Base-by-base conservation (phyloP, 23 tunicate genomes). In the Styela clava region DNA sequence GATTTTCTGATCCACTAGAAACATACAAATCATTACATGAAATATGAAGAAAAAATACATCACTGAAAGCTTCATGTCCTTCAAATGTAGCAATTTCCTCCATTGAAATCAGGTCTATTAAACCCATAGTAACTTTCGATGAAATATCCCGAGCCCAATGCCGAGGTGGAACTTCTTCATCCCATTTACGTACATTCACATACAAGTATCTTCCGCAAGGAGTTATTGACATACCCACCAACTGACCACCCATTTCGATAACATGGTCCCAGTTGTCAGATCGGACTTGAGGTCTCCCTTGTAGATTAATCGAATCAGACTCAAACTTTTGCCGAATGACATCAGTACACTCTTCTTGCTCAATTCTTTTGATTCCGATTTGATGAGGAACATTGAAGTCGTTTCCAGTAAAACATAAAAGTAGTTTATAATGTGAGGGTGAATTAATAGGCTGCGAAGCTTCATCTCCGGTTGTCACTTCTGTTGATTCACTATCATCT, bases 1-100 rank as follows among this genome's bases (percentile, higher is more conserved):
- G 62, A 72, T 89, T 88, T 74, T 83, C 95, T 21, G 95, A 89
- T 0, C 95, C 95, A 85, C 95, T 89, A 18, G 95, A 83, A n/a
- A 89, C 89, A 62, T 89, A 89, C 31, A 33, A 52, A 31, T 82
- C 89, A 68, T 85, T 85, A 36, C 81, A 26, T 22, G 86, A 69
- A 3, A 89, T 62, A 52, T 85, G 88, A 21, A 89, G 84, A 62
- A 85, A 89, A 36, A 89, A 89, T 9, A 81, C 86, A 74, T 85
- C 84, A 73, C 88, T 89, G 16, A 71, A 83, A 0, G 89, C 88
- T 62, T 69, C 65, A 69, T 85, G 89, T 21, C 89, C 89, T 2
- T 35, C 65, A 33, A 89, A 51, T 12, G 79, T 18, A 16, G 30
- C 26, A 27, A 89, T 85, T 74, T 85, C 64, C 62, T 74, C 33